Evolutionary conservation across 2,888 invertebrate genomes (phyloP), one percentile per base, ranked within the genome.

Genomic region (Lordiphosa andalusiaca): DNA sequence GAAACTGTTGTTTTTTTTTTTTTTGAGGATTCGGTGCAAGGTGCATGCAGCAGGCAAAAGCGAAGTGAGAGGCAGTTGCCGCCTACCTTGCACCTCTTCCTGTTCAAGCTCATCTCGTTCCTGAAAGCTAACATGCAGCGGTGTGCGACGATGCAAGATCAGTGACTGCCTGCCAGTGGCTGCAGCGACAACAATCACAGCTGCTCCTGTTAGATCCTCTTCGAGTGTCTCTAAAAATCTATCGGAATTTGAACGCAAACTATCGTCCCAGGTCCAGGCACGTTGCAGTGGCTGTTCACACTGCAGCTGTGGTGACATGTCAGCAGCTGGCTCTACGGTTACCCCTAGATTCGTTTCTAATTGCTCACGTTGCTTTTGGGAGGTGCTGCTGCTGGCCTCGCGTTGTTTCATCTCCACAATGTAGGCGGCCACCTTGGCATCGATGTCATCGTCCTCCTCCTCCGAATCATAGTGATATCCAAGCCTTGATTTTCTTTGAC

Each of bases 241-340:
- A 77, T 89, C 89, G 5, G 88, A 89, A 70, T 89, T 89, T 10
- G 89, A 89, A 50, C 88, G 81, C 53, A 89, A 59, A 71, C 89
- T 89, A 44, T 89, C 89, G 53, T 89, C 88, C 89, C 89, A 89
- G 52, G 88, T 87, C 89, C 89, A 89, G 13, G 77, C 85, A 41
- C 87, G 83, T 9, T 42, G 65, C 50, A 46, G 55, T 10, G 41
- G 58, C 19, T 30, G 53, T 38, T 38, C 48, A 16, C 10, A 38
- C 47, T 52, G 67, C 48, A 49, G 67, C 59, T 47, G 67, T 40
- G 57, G 66, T 41, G 47, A 69, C 50, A 25, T 30, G 10, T 47
- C 36, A 5, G 38, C 2, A 3, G 41, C 51, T 13, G 48, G 49
- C 33, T 23, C 40, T 33, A 40, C 10, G 25, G 35, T 13, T 23